A percentile compares a stretch with the other conserved stretches of the same genome.
Conservation (phyloP, 2,113 vertebrate genomes). For the Panthera uncia region DNA sequence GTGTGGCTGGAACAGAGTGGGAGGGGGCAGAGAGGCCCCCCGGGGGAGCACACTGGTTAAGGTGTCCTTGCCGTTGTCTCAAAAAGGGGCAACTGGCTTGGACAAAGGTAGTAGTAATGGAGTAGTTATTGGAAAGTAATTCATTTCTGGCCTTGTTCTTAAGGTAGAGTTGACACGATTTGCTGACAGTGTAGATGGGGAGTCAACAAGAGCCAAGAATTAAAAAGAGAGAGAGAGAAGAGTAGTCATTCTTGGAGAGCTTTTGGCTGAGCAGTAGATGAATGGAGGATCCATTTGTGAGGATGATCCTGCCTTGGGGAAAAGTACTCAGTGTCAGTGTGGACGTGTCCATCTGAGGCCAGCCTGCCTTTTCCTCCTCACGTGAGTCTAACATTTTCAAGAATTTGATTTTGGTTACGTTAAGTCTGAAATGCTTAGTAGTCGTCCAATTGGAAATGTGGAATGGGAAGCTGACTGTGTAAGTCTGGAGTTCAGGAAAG, state of each 20-base stretch:
- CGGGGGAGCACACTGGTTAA: neutral
- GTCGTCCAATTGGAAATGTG: neutral
- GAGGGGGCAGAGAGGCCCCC: neutral
- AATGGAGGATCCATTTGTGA: neutral
- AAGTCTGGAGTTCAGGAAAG: slow-evolving; percentile 42
- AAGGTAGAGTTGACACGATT: neutral
- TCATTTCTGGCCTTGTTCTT: neutral
- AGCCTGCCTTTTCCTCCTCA: neutral
- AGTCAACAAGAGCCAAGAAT: neutral
- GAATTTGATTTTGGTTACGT: neutral
- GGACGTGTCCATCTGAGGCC: neutral
- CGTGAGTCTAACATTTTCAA: neutral
- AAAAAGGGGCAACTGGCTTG: neutral
- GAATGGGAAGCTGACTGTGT: neutral
- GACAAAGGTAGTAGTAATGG: neutral
- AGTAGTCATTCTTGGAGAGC: neutral
- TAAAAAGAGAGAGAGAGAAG: neutral
- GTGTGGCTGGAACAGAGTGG: neutral
- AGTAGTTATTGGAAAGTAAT: neutral
- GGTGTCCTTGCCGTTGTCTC: neutral
- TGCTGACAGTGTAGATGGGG: neutral
- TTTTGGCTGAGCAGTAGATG: neutral
- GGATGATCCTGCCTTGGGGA: neutral
- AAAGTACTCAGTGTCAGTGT: neutral
- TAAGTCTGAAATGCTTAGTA: slow-evolving; percentile 37